Conservation (phyloP, 2,797 vertebrate genomes). For the Lagorchestes hirsutus region DNA sequence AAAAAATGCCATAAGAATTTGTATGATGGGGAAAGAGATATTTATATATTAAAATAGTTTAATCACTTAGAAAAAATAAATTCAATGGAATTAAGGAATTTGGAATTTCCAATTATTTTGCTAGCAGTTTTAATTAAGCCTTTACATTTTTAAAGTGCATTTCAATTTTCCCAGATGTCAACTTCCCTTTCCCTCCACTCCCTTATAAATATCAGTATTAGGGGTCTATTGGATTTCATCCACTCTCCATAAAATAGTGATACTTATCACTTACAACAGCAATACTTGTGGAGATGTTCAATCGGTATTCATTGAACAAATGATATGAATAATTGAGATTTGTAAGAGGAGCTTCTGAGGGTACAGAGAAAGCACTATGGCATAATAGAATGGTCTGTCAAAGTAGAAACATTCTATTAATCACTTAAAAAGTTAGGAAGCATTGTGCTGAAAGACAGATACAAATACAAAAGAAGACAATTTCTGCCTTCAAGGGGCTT, state of each 20-base stretch:
- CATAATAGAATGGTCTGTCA: background rate
- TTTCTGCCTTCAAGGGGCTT: background rate
- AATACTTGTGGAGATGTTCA: background rate
- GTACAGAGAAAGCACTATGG: background rate
- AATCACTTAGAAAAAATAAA: conserved; percentile 7
- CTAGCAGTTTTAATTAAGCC: background rate
- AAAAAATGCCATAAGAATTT: background rate
- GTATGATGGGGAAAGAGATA: background rate
- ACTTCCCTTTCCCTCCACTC: conserved; percentile 29
- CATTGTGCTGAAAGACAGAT: background rate
- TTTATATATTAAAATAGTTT: background rate
- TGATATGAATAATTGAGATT: background rate
- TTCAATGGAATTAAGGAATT: background rate
- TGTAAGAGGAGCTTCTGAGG: background rate
- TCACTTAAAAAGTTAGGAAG: background rate
- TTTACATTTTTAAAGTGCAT: background rate
- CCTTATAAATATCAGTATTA: background rate
- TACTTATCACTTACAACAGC: background rate
- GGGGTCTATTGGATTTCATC: background rate
- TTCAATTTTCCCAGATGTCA: conserved; percentile 23
- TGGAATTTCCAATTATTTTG: background rate
- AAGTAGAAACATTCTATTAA: background rate
- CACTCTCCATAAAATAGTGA: background rate
- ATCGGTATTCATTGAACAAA: background rate
- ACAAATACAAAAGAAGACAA: background rate